A percentile compares a stretch with the other conserved stretches of the same genome.
phyloP scores from a whole-genome alignment of 2,888 invertebrate genomes.

The Argyra leucocephala region DNA sequence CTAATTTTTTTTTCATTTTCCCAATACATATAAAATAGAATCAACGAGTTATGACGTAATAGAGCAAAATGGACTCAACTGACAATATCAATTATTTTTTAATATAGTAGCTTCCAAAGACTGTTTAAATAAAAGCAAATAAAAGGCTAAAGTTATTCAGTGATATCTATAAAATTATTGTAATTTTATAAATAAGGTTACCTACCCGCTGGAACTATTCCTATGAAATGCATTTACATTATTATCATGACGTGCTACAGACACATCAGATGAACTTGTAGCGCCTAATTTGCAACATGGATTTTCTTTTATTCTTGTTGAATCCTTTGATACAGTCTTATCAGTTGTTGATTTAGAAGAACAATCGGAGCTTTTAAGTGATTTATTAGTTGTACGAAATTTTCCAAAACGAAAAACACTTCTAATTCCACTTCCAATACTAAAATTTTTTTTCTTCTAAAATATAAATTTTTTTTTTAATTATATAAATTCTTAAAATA shows the following conservation, averaged over 20 bases:
- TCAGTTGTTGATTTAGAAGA: constrained; percentile 28
- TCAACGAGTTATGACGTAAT: too few species aligned
- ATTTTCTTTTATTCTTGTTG: constrained; percentile 11
- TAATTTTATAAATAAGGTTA: constrained; percentile 19
- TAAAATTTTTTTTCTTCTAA: constrained; percentile 51
- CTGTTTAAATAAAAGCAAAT: constrained; percentile 11
- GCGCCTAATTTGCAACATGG: constrained; percentile 42
- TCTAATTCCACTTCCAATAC: constrained; percentile 52
- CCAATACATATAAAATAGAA: too few species aligned
- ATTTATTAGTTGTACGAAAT: constrained; percentile 32
- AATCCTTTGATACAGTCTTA: constrained; percentile 13
- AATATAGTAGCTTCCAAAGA: too few species aligned
- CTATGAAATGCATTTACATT: constrained; percentile 50
- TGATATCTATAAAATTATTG: too few species aligned
- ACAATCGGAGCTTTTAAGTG: constrained; percentile 14
- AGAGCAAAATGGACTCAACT: too few species aligned
- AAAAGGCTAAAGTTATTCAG: constrained; percentile 5
- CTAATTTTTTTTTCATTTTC: too few species aligned
- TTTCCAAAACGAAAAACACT: constrained; percentile 53
- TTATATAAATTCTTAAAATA: background rate
- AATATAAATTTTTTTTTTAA: background rate
- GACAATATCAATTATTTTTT: too few species aligned
- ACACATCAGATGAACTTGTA: constrained; percentile 55
- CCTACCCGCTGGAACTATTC: constrained; percentile 54
- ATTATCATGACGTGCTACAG: constrained; percentile 52